These are phyloP conservation scores for Limnothrissa miodon DNA, from an alignment of 2,113 vertebrate genomes.

Conservation along the genomic window DNA sequence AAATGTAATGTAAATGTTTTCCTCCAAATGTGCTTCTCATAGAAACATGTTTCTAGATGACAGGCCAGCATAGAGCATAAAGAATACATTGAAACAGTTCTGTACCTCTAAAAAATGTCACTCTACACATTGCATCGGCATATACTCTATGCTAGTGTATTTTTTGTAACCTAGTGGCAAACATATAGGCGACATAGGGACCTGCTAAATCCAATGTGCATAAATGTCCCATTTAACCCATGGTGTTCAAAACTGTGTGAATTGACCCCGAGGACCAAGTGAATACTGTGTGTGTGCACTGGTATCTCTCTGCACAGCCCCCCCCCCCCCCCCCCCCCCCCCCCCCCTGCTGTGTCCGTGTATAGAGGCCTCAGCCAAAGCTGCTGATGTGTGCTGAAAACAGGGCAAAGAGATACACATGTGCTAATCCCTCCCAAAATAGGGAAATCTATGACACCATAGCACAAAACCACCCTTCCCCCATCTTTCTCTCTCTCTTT, in stretches of 20 bases:
- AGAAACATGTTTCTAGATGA: too few relatives aligned
- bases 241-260: too few relatives aligned
- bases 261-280: neutral
- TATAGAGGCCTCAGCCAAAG: slow-evolving; percentile 20
- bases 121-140: neutral
- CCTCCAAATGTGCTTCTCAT: too few relatives aligned
- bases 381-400: slow-evolving; percentile 33
- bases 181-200: neutral
- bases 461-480: neutral
- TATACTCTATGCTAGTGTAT: neutral
- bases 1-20: too few relatives aligned
- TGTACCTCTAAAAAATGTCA: too few relatives aligned
- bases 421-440: slow-evolving; percentile 31
- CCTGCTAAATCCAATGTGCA: neutral
- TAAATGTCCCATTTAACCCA: neutral
- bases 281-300: neutral
- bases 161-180: neutral
- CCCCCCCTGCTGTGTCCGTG: neutral
- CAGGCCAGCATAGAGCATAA: too few relatives aligned
- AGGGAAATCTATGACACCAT: slow-evolving; percentile 37
- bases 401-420: slow-evolving; percentile 13
- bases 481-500: slow-evolving; percentile 19
- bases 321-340: neutral
- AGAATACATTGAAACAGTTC: too few relatives aligned
- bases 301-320: neutral